Percentiles rank a stretch among this genome's conserved stretches.
Conservation (phyloP, 1,140 invertebrate genomes). For the roundworm (Caenorhabditis elegans) region WBcel235 BX284606.5:2684001-2684500, state of each 20-base stretch:
- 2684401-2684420: constrained; percentile 68
- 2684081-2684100: constrained; percentile 81
- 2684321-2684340: neutral
- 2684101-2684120: constrained; percentile 77
- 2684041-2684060: constrained; percentile 59
- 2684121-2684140: constrained; percentile 79
- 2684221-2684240: constrained; percentile 77
- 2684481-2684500: constrained; percentile 72
- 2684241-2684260: constrained; percentile 76
- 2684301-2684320: neutral
- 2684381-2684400: constrained; percentile 77
- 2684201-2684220: constrained; percentile 78
- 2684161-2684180: constrained; percentile 73
- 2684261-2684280: constrained; percentile 67
- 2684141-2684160: constrained; percentile 74
- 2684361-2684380: constrained; percentile 68
- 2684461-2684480: constrained; percentile 87
- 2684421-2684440: constrained; percentile 70
- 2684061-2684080: constrained; percentile 70
- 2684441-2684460: constrained; percentile 80
- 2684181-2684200: constrained; percentile 81
- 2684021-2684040: constrained; percentile 70
- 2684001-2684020: constrained; percentile 79
- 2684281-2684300: constrained; percentile 15
- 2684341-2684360: neutral